phyloP scores from a whole-genome alignment of 2,888 invertebrate genomes.

The Boloria selene region DNA sequence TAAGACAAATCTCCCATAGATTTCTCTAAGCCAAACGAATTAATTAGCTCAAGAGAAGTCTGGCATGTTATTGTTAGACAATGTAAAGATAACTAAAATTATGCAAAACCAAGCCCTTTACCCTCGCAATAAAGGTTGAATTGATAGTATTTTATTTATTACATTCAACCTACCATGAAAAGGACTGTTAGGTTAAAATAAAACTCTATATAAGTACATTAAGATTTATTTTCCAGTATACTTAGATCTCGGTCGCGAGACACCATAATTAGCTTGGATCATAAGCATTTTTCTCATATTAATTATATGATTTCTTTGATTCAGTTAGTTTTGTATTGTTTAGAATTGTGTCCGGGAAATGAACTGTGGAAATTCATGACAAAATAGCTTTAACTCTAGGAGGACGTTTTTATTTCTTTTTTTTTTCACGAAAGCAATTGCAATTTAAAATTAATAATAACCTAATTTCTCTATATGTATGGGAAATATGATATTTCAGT shows the following conservation, averaged over 20 bases:
- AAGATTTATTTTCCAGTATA: constrained; percentile 3
- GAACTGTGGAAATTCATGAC: constrained; percentile 5
- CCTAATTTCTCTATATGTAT: too few relatives aligned
- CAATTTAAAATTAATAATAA: too few relatives aligned
- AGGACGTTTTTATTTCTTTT: too few relatives aligned
- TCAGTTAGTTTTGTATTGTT: constrained; percentile 30
- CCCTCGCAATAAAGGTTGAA: constrained; percentile 10
- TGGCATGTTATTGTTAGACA: constrained; percentile 21
- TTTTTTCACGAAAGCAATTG: too few relatives aligned
- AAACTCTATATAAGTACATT: neutral
- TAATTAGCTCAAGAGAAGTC: constrained; percentile 37
- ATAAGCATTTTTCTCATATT: constrained; percentile 38
- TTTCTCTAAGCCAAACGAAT: constrained; percentile 37
- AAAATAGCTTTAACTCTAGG: too few relatives aligned
- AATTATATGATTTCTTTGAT: constrained; percentile 37
- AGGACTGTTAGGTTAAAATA: neutral
- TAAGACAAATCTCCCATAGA: constrained; percentile 34
- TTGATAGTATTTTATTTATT: constrained; percentile 7
- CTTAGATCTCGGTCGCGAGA: constrained; percentile 29
- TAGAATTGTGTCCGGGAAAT: constrained; percentile 29
- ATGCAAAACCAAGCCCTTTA: constrained; percentile 17
- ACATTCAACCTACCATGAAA: neutral
- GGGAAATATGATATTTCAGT: too few relatives aligned
- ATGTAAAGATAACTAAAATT: neutral
- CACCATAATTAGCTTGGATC: constrained; percentile 26